phyloP scores from a whole-genome alignment of 2,113 vertebrate species.

The Sylvia atricapilla region DNA sequence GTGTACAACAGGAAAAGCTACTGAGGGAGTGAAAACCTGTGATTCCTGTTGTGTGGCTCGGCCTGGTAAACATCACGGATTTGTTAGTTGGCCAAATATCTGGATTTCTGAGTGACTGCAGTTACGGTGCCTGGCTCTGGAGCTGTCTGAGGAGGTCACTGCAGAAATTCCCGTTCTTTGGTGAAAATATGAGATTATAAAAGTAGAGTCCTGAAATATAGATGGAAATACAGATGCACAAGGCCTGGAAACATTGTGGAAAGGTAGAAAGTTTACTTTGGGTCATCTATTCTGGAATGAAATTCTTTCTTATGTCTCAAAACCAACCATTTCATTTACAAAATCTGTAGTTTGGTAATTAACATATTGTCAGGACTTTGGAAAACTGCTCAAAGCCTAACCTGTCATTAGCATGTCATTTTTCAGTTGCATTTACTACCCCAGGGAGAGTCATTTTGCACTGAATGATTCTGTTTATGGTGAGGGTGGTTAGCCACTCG shows the following conservation, averaged over 20 bases:
- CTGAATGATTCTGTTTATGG: background rate
- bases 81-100: background rate
- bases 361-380: background rate
- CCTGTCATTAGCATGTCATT: background rate
- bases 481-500: background rate
- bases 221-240: background rate
- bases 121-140: fast-evolving
- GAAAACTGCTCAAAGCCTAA: background rate
- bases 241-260: background rate
- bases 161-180: background rate
- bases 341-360: background rate
- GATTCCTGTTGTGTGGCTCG: background rate
- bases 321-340: background rate
- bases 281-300: background rate
- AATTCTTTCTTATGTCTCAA: background rate
- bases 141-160: background rate
- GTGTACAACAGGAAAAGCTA: background rate
- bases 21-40: background rate
- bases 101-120: background rate
- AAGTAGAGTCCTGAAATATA: background rate
- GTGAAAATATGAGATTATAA: background rate
- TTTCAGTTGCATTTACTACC: background rate
- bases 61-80: fast-evolving
- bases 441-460: background rate
- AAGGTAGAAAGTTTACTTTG: background rate